Evolutionary conservation across 1,140 invertebrate species (phyloP), one percentile per base, ranked within the genome.

Genomic region (Physella acuta): DNA sequence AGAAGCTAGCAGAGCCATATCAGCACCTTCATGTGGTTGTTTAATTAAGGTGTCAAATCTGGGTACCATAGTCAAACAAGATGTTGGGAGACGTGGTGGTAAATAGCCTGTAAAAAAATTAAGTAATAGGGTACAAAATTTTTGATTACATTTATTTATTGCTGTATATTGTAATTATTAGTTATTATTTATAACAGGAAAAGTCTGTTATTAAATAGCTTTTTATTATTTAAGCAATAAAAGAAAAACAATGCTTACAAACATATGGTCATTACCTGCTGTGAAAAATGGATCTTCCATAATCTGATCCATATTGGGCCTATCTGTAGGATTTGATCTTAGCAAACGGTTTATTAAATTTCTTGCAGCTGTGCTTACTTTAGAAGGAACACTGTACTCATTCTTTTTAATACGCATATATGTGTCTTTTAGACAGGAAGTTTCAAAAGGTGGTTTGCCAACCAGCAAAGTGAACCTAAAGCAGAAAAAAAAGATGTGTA

Each of bases 401-500:
- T 96, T 97, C 80, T 91, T 91, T 76, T 94, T 95, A 71, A 99
- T 99, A 73, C 91, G 82, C 11, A 90, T 88, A 83, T 98, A 99
- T 0, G 95, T 98, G 80, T 97, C 95, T 51, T 89, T 88, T 11
- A 91, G 77, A 61, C 90, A 92, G 16, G 90, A 90, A 0, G 96
- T 98, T 84, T 99, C 96, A 86, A 99, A 99, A 5, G 96, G 96
- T 3, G 96, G 95, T 81, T 93, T 94, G 8, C 96, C 96, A 55
- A 97, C 91, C 2, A 99, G 86, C 68, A 98, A 85, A 2, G 95
- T 97, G 81, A 95, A 98, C 44, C 88, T 88, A 77, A 4, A 67
- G 70, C 51, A 33, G 51, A 60, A 28, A 33, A 33, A 11, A 34
- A 49, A 49, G 28, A 4, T n/a, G 8, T 11, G 20, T 20, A 8